Conservation (phyloP, 2,888 invertebrate species). For the Parnassius smintheus region DNA sequence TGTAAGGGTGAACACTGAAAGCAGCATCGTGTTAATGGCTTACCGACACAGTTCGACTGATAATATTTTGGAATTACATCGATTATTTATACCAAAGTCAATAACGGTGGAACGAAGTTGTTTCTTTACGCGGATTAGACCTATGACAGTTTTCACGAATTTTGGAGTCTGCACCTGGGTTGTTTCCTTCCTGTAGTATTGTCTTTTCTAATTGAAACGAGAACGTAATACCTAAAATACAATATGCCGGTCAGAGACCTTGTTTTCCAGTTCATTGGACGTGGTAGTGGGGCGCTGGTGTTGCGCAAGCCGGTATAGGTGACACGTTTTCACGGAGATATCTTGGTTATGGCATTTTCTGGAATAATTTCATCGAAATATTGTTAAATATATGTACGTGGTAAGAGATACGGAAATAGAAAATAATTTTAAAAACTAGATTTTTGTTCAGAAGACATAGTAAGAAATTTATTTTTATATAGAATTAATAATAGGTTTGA, state of each 20-base stretch:
- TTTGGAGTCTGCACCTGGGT: constrained; percentile 60
- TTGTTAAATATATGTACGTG: background rate
- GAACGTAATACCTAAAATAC: constrained; percentile 69
- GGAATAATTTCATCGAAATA: constrained; percentile 4
- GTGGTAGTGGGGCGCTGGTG: constrained; percentile 61
- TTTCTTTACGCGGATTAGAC: constrained; percentile 47
- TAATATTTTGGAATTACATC: constrained; percentile 66
- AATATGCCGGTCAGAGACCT: constrained; percentile 74
- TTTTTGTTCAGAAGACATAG: too few species aligned
- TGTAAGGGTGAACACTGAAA: constrained; percentile 51
- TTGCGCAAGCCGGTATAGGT: constrained; percentile 69
- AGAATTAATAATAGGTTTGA: too few species aligned
- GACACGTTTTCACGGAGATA: constrained; percentile 60
- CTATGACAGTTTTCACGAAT: constrained; percentile 70
- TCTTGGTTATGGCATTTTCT: constrained; percentile 23
- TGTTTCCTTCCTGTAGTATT: constrained; percentile 79
- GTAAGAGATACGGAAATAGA: too few species aligned
- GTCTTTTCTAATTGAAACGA: constrained; percentile 74
- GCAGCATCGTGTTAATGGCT: constrained; percentile 63
- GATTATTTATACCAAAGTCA: constrained; percentile 74
- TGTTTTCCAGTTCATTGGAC: constrained; percentile 78
- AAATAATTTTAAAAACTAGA: too few species aligned
- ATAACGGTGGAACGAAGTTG: constrained; percentile 70
- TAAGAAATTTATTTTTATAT: too few species aligned
- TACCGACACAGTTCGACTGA: constrained; percentile 65